A percentile compares a stretch with the other conserved stretches of the same genome.
Conservation (phyloP, 2,888 invertebrate genomes). For the Torymus auratus region DNA sequence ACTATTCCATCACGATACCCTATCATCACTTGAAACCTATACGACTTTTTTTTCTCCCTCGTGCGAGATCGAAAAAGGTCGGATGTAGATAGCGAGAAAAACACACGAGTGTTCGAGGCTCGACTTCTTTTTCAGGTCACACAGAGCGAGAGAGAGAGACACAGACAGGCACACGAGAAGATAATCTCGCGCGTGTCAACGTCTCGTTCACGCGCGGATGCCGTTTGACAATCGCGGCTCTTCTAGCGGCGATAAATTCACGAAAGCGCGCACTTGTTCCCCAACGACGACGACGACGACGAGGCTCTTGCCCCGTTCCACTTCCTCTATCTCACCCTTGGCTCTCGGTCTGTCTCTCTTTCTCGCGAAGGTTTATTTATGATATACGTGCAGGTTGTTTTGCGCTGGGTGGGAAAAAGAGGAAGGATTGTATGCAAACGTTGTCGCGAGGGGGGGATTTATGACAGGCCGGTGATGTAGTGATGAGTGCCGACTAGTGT, state of each 20-base stretch:
- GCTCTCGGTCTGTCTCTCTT: background rate
- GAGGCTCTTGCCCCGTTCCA: too few relatives aligned
- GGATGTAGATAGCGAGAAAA: background rate
- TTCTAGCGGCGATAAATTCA: constrained; percentile 56
- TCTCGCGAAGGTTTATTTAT: background rate
- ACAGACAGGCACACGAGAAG: constrained; percentile 41
- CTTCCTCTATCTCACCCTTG: background rate
- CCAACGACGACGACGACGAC: background rate
- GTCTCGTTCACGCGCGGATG: constrained; percentile 65
- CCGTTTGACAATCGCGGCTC: constrained; percentile 68
- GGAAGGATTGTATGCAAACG: too few relatives aligned
- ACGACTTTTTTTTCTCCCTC: background rate
- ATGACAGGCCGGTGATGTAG: too few relatives aligned
- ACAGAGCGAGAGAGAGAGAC: constrained; percentile 19
- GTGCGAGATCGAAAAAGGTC: constrained; percentile 18
- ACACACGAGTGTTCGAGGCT: background rate
- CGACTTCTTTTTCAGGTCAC: background rate
- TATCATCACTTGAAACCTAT: too few relatives aligned
- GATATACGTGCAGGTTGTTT: too few relatives aligned
- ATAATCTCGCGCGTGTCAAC: constrained; percentile 59
- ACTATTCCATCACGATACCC: too few relatives aligned
- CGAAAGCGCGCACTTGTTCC: constrained; percentile 27
- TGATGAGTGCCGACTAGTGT: too few relatives aligned
- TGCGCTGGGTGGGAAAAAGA: too few relatives aligned
- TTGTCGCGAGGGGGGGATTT: too few relatives aligned